A percentile compares a stretch with the other conserved stretches of the same genome.
phyloP scores from a whole-genome alignment of 2,888 invertebrate species.

The Cantharis lateralis region DNA sequence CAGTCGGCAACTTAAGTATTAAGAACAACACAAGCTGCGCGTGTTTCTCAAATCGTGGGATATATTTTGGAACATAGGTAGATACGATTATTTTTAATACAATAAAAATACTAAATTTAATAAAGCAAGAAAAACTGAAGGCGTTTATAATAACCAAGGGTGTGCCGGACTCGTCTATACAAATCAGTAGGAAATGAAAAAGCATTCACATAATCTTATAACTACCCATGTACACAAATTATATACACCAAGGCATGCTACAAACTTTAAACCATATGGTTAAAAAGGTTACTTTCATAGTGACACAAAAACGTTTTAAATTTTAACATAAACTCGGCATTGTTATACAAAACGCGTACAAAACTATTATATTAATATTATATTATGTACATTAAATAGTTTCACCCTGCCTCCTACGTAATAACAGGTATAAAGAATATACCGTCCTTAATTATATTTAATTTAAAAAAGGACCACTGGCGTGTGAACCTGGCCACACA shows the following conservation, averaged over 20 bases:
- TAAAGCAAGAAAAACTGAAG: background rate
- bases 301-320: background rate
- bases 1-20: background rate
- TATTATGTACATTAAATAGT: conserved; percentile 34
- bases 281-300: background rate
- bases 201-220: conserved; percentile 1
- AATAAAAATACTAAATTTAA: background rate
- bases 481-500: background rate
- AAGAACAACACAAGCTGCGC: background rate
- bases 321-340: background rate
- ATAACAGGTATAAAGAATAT: conserved; percentile 24
- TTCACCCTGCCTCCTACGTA: conserved; percentile 35
- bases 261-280: background rate
- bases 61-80: background rate
- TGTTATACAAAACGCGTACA: background rate
- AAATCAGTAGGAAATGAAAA: conserved; percentile 1
- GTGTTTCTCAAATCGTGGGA: background rate
- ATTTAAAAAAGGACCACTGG: background rate
- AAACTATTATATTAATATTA: conserved; percentile 15
- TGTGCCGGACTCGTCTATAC: background rate
- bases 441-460: background rate
- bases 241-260: background rate
- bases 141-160: background rate
- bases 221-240: background rate
- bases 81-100: background rate